Base-by-base conservation (phyloP, 2,797 vertebrate genomes). In the Phalanger gymnotis region DNA sequence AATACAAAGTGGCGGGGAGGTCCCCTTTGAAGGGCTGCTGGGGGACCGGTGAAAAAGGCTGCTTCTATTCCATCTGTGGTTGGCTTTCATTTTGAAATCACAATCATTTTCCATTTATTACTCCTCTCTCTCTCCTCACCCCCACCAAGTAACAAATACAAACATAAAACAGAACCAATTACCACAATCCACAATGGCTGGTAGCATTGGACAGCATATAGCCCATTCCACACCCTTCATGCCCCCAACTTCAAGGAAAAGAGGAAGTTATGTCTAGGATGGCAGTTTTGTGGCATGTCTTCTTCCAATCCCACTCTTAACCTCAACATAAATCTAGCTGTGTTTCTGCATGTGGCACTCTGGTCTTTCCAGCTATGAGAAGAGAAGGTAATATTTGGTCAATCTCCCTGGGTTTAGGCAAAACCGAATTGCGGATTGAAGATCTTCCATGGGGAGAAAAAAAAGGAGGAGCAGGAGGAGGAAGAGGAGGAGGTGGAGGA, bases 341-440 rank as follows among this genome's bases (percentile, higher is more conserved):
- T 40, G 73, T 81, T 81, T 47, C 40, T 81, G 22, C 22, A 81
- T 47, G 7, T 81, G 40, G 22, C 40, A 0, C n/a, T 81, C 73
- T 47, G 40, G 30, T 57, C 34, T 53, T 25, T 54, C 7, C 9
- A 30, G 91, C 56, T 9, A 51, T 47, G 1, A 11, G 51, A 91
- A 66, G 27, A 30, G 28, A 81, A 73, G 1, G 13, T 30, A 94
- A 87, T 25, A 92, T 11, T 53, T 95, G 52, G 9, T 47, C 16
- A 6, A 30, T 52, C 47, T 1, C 12, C 5, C 66, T 31, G 5
- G 27, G 51, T 40, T 90, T 11, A 87, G 22, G 14, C 5, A 92
- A 89, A 12, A 56, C 34, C 56, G 98, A 96, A 30, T 58, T 87
- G 51, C 92, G n/a, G 95, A 92, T 91, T 47, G 34, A 90, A 97